Percentiles rank a stretch among this genome's conserved stretches.
Conservation (phyloP, 1,140 invertebrate genomes). For the Laodelphax striatellus region DNA sequence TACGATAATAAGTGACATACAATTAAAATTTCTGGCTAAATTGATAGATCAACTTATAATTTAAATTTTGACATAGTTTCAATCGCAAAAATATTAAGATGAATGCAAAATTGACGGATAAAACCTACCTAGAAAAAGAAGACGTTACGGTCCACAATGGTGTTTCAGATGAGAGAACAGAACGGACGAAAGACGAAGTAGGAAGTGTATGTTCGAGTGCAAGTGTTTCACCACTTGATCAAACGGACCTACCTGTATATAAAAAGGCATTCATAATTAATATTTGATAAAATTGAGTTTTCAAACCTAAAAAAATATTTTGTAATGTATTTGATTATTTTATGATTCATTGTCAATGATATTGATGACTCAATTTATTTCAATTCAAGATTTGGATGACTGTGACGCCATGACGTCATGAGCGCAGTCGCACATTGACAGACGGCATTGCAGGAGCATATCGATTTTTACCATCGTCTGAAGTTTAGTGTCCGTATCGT, state of each 20-base stretch:
- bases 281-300: too few relatives aligned
- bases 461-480: slow-evolving; percentile 59
- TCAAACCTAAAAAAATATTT: too few relatives aligned
- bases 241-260: too few relatives aligned
- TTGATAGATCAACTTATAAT: background rate
- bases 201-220: slow-evolving; percentile 5
- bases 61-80: slow-evolving; percentile 5
- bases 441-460: slow-evolving; percentile 55
- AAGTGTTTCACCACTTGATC: too few relatives aligned
- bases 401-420: slow-evolving; percentile 9
- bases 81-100: slow-evolving; percentile 4
- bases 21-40: too few relatives aligned
- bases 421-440: slow-evolving; percentile 38
- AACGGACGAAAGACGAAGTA: slow-evolving; percentile 7
- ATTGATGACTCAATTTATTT: too few relatives aligned
- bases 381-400: too few relatives aligned
- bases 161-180: slow-evolving; percentile 16
- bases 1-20: slow-evolving; percentile 1
- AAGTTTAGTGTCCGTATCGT: slow-evolving; percentile 43
- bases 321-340: too few relatives aligned
- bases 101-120: slow-evolving; percentile 8
- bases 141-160: slow-evolving; percentile 23
- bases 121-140: slow-evolving; percentile 16
- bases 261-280: too few relatives aligned
- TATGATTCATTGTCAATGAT: too few relatives aligned